Evolutionary conservation across 2,113 vertebrate species (phyloP).

Genomic region (Corythornis cristatus): DNA sequence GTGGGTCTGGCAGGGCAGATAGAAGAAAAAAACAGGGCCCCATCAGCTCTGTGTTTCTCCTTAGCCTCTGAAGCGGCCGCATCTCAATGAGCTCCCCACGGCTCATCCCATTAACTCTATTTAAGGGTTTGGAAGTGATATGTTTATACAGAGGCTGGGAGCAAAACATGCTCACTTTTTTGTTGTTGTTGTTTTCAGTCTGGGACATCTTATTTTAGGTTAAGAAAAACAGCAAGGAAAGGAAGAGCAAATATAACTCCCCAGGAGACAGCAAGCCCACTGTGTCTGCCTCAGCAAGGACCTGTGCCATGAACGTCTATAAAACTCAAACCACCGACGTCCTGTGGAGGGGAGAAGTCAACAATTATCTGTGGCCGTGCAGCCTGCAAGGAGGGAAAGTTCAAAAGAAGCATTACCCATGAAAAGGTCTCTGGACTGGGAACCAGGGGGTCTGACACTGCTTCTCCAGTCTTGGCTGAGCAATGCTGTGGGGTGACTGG

Average conservation of each 20-base stretch:
- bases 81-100: not conserved
- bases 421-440: not conserved
- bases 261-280: not conserved
- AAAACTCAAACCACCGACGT: rapidly evolving
- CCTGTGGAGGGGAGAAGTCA: not conserved
- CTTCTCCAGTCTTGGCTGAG: not conserved
- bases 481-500: not conserved
- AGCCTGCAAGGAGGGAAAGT: not conserved
- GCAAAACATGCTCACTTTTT: not conserved
- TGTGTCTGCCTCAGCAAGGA: not conserved
- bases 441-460: not conserved
- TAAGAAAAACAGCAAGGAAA: constrained; percentile 27
- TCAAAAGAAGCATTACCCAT: not conserved
- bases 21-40: not conserved
- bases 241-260: constrained; percentile 45
- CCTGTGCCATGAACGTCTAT: not conserved
- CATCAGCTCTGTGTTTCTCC: not conserved
- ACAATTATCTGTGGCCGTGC: rapidly evolving
- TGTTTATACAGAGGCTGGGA: constrained; percentile 41
- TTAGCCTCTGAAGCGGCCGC: not conserved
- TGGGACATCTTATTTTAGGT: constrained; percentile 35
- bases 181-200: not conserved
- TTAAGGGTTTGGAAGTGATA: not conserved
- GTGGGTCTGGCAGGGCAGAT: not conserved
- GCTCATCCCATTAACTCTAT: constrained; percentile 12